phyloP scores from a whole-genome alignment of 2,113 vertebrate genomes.

The Otocyon megalotis region DNA sequence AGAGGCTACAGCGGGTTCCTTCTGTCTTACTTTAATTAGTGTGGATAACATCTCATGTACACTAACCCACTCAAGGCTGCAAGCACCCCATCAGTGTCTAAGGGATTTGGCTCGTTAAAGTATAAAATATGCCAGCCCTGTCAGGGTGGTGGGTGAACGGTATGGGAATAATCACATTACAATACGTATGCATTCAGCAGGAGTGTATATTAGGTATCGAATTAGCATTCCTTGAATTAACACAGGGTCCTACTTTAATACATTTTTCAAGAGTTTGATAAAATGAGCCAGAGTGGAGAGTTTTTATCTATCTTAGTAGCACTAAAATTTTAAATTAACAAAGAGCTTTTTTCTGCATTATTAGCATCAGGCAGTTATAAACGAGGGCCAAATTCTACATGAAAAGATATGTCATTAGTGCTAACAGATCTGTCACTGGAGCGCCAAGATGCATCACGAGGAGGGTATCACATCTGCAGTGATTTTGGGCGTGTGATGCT shows the following conservation, averaged over 20 bases:
- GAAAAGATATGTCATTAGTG: background rate
- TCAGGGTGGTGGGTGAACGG: background rate
- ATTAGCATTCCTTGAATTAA: background rate
- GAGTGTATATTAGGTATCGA: background rate
- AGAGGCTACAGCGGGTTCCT: background rate
- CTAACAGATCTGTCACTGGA: background rate
- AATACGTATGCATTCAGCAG: background rate
- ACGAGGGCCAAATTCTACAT: background rate
- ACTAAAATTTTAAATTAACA: conserved; percentile 7
- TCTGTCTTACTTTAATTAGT: background rate
- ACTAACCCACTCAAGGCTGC: background rate
- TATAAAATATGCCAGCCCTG: background rate
- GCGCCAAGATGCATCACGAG: accelerated
- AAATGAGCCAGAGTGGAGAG: background rate
- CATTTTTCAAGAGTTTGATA: background rate
- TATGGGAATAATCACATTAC: background rate
- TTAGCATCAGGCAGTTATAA: background rate
- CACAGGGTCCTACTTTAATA: background rate
- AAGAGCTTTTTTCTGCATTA: background rate
- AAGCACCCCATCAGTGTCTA: accelerated
- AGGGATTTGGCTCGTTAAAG: background rate
- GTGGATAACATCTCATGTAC: background rate
- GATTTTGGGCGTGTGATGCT: accelerated
- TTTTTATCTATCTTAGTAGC: background rate
- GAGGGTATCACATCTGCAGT: too few relatives aligned